Conservation (phyloP, 2,888 invertebrate species). For the Scotopteryx bipunctaria region DNA sequence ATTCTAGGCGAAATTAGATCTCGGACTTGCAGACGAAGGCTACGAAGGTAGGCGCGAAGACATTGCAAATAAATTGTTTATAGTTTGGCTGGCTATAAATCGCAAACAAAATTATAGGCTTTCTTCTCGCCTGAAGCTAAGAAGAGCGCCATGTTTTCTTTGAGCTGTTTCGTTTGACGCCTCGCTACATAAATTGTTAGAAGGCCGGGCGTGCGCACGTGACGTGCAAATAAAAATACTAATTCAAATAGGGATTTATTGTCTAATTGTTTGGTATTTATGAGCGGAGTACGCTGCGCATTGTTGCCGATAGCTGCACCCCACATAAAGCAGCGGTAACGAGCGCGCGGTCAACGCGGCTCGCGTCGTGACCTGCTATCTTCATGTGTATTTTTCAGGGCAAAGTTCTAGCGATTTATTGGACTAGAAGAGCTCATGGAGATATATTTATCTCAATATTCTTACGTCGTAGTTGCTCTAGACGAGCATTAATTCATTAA, state of each 20-base stretch:
- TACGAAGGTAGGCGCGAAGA: slow-evolving; percentile 29
- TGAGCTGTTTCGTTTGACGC: slow-evolving; percentile 73
- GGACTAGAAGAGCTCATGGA: slow-evolving; percentile 18
- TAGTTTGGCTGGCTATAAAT: slow-evolving; percentile 62
- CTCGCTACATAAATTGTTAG: slow-evolving; percentile 68
- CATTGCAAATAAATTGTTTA: slow-evolving; percentile 49
- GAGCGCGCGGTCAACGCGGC: slow-evolving; percentile 50
- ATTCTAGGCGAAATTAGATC: slow-evolving; percentile 24
- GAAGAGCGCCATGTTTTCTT: slow-evolving; percentile 67
- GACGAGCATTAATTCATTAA: slow-evolving; percentile 51
- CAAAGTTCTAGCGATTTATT: slow-evolving; percentile 27
- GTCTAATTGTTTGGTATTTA: slow-evolving; percentile 76
- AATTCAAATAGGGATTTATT: slow-evolving; percentile 72
- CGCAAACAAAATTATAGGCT: slow-evolving; percentile 66
- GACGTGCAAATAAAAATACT: slow-evolving; percentile 77
- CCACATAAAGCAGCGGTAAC: slow-evolving; percentile 63
- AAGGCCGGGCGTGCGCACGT: slow-evolving; percentile 65
- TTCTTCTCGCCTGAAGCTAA: slow-evolving; percentile 57
- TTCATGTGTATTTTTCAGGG: slow-evolving; percentile 32
- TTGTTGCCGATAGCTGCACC: slow-evolving; percentile 64
- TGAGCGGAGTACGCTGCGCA: slow-evolving; percentile 56
- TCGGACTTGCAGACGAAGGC: slow-evolving; percentile 19
- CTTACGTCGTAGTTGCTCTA: slow-evolving; percentile 35
- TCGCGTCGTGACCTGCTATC: slow-evolving; percentile 57
- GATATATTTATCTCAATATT: slow-evolving; percentile 21